Evolutionary conservation across 64 coral and sea anemone species (phyloP), one percentile per base, ranked within the genome.

Genomic region (Dendrophyllia cribrosa): DNA sequence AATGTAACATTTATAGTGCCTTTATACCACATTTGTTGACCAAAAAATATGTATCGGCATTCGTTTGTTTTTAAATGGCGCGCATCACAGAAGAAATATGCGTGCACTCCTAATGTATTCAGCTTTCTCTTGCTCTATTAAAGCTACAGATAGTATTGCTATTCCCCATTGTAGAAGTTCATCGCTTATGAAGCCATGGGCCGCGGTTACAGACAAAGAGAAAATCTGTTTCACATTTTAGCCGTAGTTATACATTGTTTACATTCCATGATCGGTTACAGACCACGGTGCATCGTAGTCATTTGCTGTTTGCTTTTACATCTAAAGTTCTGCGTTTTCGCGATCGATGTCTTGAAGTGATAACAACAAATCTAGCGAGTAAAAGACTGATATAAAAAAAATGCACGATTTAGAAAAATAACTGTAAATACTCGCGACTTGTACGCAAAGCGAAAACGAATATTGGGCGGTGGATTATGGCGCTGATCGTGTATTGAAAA

Each of bases 161-260:
- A 4, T n/a, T n/a, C n/a, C n/a, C 16, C 4, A 75, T 51, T 9
- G 3, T 20, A 43, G 17, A 50, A 75, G 4, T 50, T 50, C 6
- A 20, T 20, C 46, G 19, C 17, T 75, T 17, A 51, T 4, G 45
- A 50, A 75, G 48, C 46, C 72, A 50, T 75, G 14, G 3, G 10
- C 17, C 15, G 46, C 3, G 45, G 43, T 17, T 75, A 48, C 47
- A 50, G 19, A 51, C 34, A 51, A 64, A 64, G 12, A 64, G 19
- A 19, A 64, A 4, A 64, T 64, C 61, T 64, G 61, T 64, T 8
- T 17, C 5, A 64, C 61, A 19, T 64, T 34, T 11, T 23, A 72
- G 20, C 46, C 47, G 72, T 43, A 13, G 14, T 17, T 19, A 19
- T 34, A 75, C 44, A 84, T 84, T 84, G 80, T 84, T 84, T 84